Conservation (phyloP, 2,888 invertebrate species). For the Ramazzottius varieornatus region DNA sequence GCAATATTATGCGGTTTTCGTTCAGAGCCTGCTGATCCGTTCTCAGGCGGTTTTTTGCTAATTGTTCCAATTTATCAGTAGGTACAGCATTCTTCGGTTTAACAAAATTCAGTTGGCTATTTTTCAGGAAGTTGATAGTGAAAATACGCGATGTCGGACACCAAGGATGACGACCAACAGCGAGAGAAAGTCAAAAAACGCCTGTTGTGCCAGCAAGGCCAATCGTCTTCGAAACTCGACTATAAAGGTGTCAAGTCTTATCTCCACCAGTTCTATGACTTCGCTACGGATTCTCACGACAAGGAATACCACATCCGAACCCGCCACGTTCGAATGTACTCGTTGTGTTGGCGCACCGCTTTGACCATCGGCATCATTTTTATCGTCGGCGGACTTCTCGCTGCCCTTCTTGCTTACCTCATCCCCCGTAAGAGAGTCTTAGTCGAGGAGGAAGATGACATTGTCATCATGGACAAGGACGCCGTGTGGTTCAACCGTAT, state of each 20-base stretch:
- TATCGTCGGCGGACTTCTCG: not conserved
- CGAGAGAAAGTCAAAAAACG: not conserved
- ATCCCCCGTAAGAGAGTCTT: not conserved
- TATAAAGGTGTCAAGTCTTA: conserved; percentile 1
- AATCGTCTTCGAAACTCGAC: not conserved
- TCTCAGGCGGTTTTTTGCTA: too few species aligned
- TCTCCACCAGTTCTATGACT: conserved; percentile 2
- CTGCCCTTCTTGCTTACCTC: not conserved
- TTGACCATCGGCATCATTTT: not conserved
- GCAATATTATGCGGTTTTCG: too few species aligned
- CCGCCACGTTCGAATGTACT: not conserved
- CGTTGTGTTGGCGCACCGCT: not conserved
- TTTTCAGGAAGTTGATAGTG: too few species aligned
- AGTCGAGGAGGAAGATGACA: not conserved
- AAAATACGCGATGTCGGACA: not conserved
- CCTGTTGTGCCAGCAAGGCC: not conserved
- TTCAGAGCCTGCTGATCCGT: too few species aligned
- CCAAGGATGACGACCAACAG: not conserved
- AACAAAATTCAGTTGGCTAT: too few species aligned
- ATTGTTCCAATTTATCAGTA: too few species aligned
- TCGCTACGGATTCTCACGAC: not conserved
- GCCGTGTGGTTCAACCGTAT: not conserved
- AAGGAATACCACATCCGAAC: not conserved
- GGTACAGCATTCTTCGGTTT: too few species aligned
- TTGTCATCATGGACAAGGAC: not conserved